A percentile compares a stretch with the other conserved stretches of the same genome.
phyloP scores from a whole-genome alignment of 1,140 invertebrate species.

The Andrena cerasifolii region DNA sequence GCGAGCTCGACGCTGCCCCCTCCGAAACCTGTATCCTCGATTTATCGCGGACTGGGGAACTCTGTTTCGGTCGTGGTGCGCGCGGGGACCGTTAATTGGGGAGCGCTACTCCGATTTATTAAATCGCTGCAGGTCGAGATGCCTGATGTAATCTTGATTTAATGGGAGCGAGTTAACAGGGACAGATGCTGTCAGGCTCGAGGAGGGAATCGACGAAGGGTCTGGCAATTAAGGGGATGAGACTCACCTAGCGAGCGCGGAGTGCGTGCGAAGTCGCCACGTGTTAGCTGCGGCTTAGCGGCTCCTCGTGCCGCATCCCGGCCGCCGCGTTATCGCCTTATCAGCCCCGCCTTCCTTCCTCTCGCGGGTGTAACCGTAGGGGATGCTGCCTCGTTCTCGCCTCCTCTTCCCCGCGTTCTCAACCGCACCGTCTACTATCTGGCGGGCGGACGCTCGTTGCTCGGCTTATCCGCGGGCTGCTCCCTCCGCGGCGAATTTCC shows the following conservation, averaged over 20 bases:
- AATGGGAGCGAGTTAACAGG: too few relatives aligned
- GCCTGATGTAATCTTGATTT: not conserved
- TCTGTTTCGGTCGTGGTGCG: too few relatives aligned
- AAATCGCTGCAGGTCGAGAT: too few relatives aligned
- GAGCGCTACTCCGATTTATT: not conserved
- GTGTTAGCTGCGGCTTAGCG: constrained; percentile 79
- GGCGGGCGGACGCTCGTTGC: not conserved
- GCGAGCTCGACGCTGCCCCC: too few relatives aligned
- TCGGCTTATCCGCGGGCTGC: constrained; percentile 17
- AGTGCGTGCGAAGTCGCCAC: constrained; percentile 78
- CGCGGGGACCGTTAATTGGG: not conserved
- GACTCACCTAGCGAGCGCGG: constrained; percentile 77
- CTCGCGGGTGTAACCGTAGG: constrained; percentile 4
- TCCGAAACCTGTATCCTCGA: too few relatives aligned
- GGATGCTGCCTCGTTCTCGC: not conserved
- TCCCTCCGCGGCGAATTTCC: too few relatives aligned
- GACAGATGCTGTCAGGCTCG: too few relatives aligned
- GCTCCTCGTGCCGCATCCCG: constrained; percentile 80
- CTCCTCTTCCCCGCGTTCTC: not conserved
- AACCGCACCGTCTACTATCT: not conserved
- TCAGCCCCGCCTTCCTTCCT: constrained; percentile 31
- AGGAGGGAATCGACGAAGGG: not conserved
- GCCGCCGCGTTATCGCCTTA: constrained; percentile 66
- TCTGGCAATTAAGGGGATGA: not conserved
- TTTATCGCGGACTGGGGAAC: too few relatives aligned